Base-by-base conservation (phyloP, 1,140 invertebrate genomes). In the Venustaconcha ellipsiformis region DNA sequence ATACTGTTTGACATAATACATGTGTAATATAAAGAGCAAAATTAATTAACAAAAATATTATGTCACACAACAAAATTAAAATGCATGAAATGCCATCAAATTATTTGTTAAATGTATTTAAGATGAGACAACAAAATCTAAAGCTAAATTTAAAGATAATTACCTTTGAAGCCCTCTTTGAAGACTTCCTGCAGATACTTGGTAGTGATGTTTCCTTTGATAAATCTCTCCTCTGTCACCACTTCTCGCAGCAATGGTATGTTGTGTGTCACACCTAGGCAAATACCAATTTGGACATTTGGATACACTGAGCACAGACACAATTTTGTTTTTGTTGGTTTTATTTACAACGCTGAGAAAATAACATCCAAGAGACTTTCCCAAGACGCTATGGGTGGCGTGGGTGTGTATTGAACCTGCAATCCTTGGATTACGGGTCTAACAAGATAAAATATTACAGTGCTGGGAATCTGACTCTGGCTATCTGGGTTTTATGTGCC, bases 211-310 rank as follows among this genome's bases (percentile, higher is more conserved):
- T 94, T 89, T 13, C 94, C 94, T 20, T 86, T 81, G 0, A 92
- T 89, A 88, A 94, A 94, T 73, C 82, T 90, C 57, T 90, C 78
- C 87, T 94, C 93, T 12, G 91, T 93, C 56, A 94, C 85, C 67
- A 95, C 93, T 83, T 94, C 94, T 73, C 94, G 79, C 30, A 95
- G 83, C 26, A 95, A 84, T 11, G 94, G 92, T 80, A 95, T 94
- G 82, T 95, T 95, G 82, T 95, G 93, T 1, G 92, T 93, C 4
- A 94, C 92, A 73, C 93, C 93, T 92, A 78, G 8, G 37, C 37
- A 37, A 37, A 37, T 37, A 37, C 4, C 37, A 37, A 37, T 37
- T 37, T 37, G 37, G 37, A 37, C 37, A 37, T 37, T 37, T 37
- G 8, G 13, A 58, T 15, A 18, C 15, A 59, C 26, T 55, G 26